phyloP scores from a whole-genome alignment of 2,888 invertebrate species.

The Pimpla rufipes region DNA sequence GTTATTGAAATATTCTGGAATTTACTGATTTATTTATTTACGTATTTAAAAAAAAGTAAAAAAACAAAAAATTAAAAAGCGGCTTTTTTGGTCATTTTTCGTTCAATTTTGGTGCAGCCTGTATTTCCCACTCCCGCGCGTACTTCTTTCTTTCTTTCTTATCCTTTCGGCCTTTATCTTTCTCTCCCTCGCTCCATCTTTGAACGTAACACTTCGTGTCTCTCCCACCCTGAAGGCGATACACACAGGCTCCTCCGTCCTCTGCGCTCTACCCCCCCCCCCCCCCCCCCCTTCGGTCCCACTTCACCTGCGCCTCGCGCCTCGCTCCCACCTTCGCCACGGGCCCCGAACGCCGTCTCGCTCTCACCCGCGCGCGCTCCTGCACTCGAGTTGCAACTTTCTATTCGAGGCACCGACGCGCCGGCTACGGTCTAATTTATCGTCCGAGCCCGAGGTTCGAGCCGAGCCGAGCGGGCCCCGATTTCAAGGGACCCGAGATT shows the following conservation, averaged over 20 bases:
- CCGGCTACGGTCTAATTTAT: slow-evolving; percentile 77
- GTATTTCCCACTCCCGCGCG: slow-evolving; percentile 34
- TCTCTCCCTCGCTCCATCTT: slow-evolving; percentile 36
- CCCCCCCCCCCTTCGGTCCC: too few species aligned
- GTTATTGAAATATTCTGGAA: too few species aligned
- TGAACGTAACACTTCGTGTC: slow-evolving; percentile 47
- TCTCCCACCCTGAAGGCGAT: slow-evolving; percentile 12
- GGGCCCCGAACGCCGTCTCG: slow-evolving; percentile 33
- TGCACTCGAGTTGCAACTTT: slow-evolving; percentile 75
- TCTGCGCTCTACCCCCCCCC: too few species aligned
- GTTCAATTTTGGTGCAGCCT: slow-evolving; percentile 47
- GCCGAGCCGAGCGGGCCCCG: slow-evolving; percentile 29
- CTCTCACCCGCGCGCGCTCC: slow-evolving; percentile 53
- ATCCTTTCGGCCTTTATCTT: slow-evolving; percentile 19
- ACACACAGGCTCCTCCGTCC: background rate
- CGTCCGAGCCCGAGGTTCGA: slow-evolving; percentile 68
- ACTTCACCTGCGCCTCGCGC: slow-evolving; percentile 14
- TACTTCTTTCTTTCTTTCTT: slow-evolving; percentile 35
- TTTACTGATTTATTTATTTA: too few species aligned
- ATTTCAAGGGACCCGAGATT: slow-evolving; percentile 18
- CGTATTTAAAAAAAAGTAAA: too few species aligned
- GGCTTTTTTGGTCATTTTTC: too few species aligned
- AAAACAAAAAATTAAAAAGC: background rate
- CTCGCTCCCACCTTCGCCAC: slow-evolving; percentile 31
- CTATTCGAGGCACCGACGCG: slow-evolving; percentile 74